Conservation (phyloP, 2,888 invertebrate species). For the Gastrophysa polygoni region DNA sequence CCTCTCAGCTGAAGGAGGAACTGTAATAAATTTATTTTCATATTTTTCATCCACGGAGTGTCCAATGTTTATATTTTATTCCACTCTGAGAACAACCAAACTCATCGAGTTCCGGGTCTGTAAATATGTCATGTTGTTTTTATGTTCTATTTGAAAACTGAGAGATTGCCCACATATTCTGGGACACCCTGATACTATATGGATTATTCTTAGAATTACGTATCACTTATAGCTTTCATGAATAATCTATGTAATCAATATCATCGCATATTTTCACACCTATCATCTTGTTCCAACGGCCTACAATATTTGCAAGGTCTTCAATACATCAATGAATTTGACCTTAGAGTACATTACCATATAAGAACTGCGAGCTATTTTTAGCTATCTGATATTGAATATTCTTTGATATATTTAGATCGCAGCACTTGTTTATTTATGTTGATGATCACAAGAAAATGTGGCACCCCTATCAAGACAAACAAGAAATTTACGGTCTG, state of each 20-base stretch:
- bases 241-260: background rate
- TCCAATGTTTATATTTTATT: too few relatives aligned
- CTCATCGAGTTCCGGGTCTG: too few relatives aligned
- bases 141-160: too few relatives aligned
- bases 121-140: too few relatives aligned
- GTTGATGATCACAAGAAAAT: slow-evolving; percentile 17
- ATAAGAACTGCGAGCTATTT: slow-evolving; percentile 32
- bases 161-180: too few relatives aligned
- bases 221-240: background rate
- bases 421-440: slow-evolving; percentile 21
- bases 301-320: background rate
- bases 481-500: slow-evolving; percentile 5
- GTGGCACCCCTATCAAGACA: slow-evolving; percentile 7
- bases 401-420: slow-evolving; percentile 34
- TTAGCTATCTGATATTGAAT: slow-evolving; percentile 33
- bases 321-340: slow-evolving; percentile 39
- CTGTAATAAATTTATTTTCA: too few relatives aligned
- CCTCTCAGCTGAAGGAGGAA: too few relatives aligned
- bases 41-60: too few relatives aligned
- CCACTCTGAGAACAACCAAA: too few relatives aligned
- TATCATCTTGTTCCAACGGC: background rate
- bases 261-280: background rate
- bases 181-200: background rate
- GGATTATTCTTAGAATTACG: background rate
- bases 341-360: slow-evolving; percentile 43